These are phyloP conservation scores for Pseudois nayaur DNA, from an alignment of 2,113 vertebrate species.

Conservation along the genomic window DNA sequence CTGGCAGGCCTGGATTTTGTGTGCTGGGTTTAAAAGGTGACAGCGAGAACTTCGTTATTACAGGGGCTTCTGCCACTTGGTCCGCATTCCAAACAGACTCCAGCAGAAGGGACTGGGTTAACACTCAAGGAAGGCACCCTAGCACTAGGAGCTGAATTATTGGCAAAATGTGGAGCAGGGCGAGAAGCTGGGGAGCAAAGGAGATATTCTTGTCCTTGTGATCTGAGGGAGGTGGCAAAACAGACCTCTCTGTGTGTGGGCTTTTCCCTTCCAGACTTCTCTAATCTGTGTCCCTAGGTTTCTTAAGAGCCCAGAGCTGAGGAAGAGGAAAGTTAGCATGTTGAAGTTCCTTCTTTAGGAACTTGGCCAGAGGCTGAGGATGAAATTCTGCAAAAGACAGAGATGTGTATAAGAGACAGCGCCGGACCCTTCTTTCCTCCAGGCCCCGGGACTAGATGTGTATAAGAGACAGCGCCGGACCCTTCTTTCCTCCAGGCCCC, in stretches of 20 bases:
- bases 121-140: background rate
- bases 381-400: background rate
- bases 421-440: too few relatives aligned
- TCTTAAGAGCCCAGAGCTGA: background rate
- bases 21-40: constrained; percentile 22
- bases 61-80: constrained; percentile 26
- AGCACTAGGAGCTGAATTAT: background rate
- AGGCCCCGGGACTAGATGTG: too few relatives aligned
- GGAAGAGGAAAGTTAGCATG: background rate
- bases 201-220: background rate
- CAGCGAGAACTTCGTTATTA: constrained; percentile 39
- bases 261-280: constrained; percentile 1
- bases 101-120: background rate
- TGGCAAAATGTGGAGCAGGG: background rate
- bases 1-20: background rate
- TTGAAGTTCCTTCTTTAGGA: constrained; percentile 13
- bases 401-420: too few relatives aligned
- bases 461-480: too few relatives aligned
- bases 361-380: background rate
- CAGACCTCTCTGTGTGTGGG: background rate
- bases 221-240: constrained; percentile 9
- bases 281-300: background rate
- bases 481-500: too few relatives aligned
- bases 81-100: background rate
- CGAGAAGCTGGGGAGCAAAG: background rate